Base-by-base conservation (phyloP, 2,797 vertebrate genomes). In the Enteromius argenteus region DNA sequence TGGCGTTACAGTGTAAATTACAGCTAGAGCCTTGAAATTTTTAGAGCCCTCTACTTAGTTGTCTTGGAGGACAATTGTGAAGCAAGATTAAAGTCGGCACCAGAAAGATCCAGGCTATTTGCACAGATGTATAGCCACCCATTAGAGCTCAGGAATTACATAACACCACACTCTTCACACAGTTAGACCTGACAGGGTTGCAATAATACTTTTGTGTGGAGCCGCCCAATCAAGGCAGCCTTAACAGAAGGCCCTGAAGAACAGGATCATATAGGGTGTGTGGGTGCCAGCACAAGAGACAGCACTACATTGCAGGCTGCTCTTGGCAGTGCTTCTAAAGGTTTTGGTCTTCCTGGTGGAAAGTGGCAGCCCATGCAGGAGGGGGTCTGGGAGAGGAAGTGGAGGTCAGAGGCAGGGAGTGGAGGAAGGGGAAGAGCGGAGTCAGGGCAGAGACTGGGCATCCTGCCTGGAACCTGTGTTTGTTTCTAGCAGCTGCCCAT, bases 401-500 rank as follows among this genome's bases (percentile, higher is more conserved):
- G 68, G 72, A 80, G 77, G 79, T 71, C 64, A 79, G 75, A 66
- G 37, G 42, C 30, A 76, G 64, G 64, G 79, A 62, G 67, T n/a
- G 49, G 74, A 46, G 32, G 75, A 56, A 39, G 75, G 14, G 68
- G 32, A 32, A 51, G 71, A 3, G 89, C 83, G 89, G 89, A 92
- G 91, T 92, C 91, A 91, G 92, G 74, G 80, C 83, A 88, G n/a
- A 90, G 91, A 85, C 88, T 42, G 87, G 93, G 92, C 92, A 93
- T 90, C 92, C 91, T 93, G 93, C 92, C 93, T 90, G 91, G 89
- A 91, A 90, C 90, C 91, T 92, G 92, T 89, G 90, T 91, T 92
- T 88, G 84, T 91, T 92, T 93, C 88, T 90, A 92, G 89, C 93
- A 94, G 91, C 93, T 95, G 92, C 92, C 92, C 77, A 90, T 88